Conservation (phyloP, 2,113 vertebrate genomes). For the Alectura lathami region DNA sequence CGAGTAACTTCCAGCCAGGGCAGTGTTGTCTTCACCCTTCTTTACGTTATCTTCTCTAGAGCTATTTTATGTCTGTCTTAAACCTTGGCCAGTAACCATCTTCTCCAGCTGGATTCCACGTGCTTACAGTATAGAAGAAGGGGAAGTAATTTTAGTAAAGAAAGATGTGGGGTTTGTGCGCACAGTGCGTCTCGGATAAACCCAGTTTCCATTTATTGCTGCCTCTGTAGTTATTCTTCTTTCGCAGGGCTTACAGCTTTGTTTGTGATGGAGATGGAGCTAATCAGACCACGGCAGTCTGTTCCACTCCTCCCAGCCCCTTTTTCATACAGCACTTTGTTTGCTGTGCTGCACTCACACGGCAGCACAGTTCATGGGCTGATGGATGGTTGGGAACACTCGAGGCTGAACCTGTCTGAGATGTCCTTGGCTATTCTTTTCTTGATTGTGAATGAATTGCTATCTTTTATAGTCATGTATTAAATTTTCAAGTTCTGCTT, state of each 20-base stretch:
- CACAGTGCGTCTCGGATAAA: not conserved
- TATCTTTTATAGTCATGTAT: not conserved
- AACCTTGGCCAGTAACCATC: not conserved
- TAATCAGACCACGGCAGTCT: not conserved
- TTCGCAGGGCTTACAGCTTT: not conserved
- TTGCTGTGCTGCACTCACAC: not conserved
- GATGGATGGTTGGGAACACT: not conserved
- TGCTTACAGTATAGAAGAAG: fast-evolving
- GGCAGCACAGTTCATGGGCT: not conserved
- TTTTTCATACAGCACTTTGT: not conserved
- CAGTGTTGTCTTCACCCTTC: not conserved
- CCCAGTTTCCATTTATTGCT: not conserved
- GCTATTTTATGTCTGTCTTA: not conserved
- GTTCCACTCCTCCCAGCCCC: not conserved
- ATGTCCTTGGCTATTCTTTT: not conserved
- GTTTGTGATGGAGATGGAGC: not conserved
- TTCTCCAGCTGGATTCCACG: fast-evolving
- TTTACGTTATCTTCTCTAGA: not conserved
- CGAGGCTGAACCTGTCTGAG: not conserved
- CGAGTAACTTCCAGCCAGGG: not conserved
- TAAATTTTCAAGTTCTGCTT: not conserved
- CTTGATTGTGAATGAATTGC: not conserved
- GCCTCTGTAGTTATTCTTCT: not conserved
- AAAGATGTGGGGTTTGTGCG: not conserved
- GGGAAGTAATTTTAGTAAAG: not conserved